Conservation (phyloP, 2,113 vertebrate genomes). For the Brienomyrus longianalis region DNA sequence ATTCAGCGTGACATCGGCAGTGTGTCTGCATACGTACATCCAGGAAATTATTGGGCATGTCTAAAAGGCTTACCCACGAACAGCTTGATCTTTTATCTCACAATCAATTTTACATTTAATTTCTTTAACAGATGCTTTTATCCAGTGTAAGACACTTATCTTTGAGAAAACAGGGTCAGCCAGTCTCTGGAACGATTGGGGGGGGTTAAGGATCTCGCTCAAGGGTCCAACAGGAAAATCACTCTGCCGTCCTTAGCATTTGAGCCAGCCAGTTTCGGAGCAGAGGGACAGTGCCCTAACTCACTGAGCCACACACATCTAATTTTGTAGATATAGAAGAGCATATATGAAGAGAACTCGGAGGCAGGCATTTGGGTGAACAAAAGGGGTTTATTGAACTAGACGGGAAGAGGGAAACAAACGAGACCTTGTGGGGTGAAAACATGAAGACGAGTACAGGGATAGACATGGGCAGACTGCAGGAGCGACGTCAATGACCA, state of each 20-base stretch:
- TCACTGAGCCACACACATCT: neutral
- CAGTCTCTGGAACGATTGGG: neutral
- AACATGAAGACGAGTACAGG: neutral
- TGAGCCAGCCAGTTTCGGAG: neutral
- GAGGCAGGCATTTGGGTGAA: neutral
- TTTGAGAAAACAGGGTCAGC: neutral
- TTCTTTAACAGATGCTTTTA: neutral
- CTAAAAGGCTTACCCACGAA: slow-evolving; percentile 1
- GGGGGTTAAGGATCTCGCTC: neutral
- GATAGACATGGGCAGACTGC: neutral
- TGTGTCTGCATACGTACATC: neutral
- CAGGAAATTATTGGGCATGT: neutral
- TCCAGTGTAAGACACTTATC: neutral
- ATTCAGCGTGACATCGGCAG: neutral
- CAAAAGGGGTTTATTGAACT: neutral
- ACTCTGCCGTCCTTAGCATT: neutral
- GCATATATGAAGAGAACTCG: neutral
- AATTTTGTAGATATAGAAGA: neutral
- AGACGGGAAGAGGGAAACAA: neutral
- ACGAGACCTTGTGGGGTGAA: neutral
- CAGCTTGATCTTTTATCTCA: neutral
- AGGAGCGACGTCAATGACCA: neutral
- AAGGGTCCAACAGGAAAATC: neutral
- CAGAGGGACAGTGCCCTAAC: neutral
- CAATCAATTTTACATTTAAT: neutral